phyloP scores from a whole-genome alignment of 2,113 vertebrate species.

The Rattus norvegicus region GRCr8 NC_086021.1:129378001-129378500 shows the following conservation, averaged over 20 bases:
- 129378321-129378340: neutral
- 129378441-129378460: neutral
- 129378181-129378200: neutral
- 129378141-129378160: neutral
- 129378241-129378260: neutral
- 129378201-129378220: neutral
- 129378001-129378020: neutral
- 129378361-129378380: neutral
- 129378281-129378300: neutral
- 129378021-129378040: neutral
- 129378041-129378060: no score
- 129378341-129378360: neutral
- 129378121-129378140: neutral
- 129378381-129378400: neutral
- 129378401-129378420: neutral
- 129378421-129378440: neutral
- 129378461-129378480: neutral
- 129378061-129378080: neutral
- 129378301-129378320: neutral
- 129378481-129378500: constrained; percentile 1
- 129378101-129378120: neutral
- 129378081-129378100: neutral
- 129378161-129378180: neutral
- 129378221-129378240: neutral
- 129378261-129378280: neutral